phyloP scores from a whole-genome alignment of 2,113 vertebrate species.

The Corvus moneduloides region DNA sequence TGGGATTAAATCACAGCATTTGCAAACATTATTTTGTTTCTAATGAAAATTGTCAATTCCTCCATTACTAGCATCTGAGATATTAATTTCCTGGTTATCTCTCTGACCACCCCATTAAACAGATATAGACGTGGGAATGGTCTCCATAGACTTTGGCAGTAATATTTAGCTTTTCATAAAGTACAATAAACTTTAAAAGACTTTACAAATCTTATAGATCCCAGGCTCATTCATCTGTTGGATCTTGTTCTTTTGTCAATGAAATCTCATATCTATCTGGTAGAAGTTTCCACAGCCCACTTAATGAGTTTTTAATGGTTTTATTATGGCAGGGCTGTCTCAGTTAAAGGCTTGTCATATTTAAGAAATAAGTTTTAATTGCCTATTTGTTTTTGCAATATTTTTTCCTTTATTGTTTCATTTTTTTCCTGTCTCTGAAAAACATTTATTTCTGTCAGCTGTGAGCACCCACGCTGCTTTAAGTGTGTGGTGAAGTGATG shows the following conservation, averaged over 20 bases:
- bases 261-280: not conserved
- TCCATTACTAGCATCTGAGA: not conserved
- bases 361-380: constrained; percentile 26
- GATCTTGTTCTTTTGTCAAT: not conserved
- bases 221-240: not conserved
- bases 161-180: not conserved
- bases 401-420: not conserved
- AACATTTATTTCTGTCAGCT: constrained; percentile 16
- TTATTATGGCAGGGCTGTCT: not conserved
- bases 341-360: not conserved
- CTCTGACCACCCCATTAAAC: not conserved
- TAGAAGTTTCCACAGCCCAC: not conserved
- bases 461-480: not conserved
- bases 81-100: not conserved
- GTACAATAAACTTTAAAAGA: not conserved
- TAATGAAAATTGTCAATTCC: not conserved
- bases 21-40: not conserved
- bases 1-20: not conserved
- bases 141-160: not conserved
- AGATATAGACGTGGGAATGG: not conserved
- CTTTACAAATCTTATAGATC: not conserved
- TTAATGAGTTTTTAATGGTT: constrained; percentile 2
- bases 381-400: not conserved
- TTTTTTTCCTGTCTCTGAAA: not conserved
- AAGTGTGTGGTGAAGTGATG: not conserved